Evolutionary conservation across 2,888 invertebrate genomes (phyloP).

Genomic region (Mythimna albipuncta): DNA sequence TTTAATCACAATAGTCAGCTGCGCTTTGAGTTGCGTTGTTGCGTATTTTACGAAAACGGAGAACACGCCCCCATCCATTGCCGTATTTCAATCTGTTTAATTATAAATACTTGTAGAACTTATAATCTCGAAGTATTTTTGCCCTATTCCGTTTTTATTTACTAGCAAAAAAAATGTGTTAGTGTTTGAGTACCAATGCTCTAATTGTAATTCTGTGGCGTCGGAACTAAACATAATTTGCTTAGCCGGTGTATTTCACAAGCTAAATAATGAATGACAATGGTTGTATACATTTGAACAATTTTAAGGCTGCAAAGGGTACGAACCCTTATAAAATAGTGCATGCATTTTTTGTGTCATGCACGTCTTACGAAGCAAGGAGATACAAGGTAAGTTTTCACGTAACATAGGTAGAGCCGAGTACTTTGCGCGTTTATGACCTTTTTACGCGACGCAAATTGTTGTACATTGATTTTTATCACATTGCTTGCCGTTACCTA

Average conservation of each 20-base stretch:
- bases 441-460: constrained; percentile 65
- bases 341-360: constrained; percentile 96
- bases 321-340: constrained; percentile 94
- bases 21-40: constrained; percentile 61
- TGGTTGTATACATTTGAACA: constrained; percentile 95
- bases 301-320: constrained; percentile 95
- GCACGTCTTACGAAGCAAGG: constrained; percentile 95
- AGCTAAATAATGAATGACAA: constrained; percentile 91
- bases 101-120: constrained; percentile 42
- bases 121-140: constrained; percentile 20
- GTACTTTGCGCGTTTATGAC: constrained; percentile 60
- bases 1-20: constrained; percentile 58
- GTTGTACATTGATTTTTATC: constrained; percentile 57
- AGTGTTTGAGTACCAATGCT: constrained; percentile 61
- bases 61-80: constrained; percentile 69
- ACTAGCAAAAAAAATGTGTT: constrained; percentile 17
- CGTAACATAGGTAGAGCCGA: constrained; percentile 29
- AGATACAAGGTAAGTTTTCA: constrained; percentile 93
- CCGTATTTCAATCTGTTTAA: constrained; percentile 58
- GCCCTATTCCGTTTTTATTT: constrained; percentile 20
- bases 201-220: constrained; percentile 56
- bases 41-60: constrained; percentile 65
- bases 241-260: constrained; percentile 73
- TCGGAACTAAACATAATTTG: constrained; percentile 57
- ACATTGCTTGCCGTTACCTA: constrained; percentile 4